Conservation (phyloP, 92 coral and sea anemone species). For the Porites rus region DNA sequence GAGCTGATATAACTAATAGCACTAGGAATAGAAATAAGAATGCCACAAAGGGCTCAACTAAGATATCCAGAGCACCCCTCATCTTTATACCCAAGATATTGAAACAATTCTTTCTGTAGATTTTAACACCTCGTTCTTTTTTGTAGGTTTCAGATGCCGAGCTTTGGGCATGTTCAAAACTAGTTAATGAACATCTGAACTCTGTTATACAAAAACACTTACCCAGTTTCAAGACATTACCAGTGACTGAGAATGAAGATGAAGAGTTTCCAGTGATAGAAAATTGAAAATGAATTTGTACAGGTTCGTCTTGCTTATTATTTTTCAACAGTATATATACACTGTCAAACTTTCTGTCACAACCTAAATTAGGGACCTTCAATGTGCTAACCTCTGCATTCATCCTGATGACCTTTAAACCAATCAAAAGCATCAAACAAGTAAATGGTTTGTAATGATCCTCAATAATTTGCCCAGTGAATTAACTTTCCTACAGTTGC, state of each 20-base stretch:
- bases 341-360: neutral
- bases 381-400: no score
- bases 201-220: constrained; percentile 15
- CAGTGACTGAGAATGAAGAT: constrained; percentile 12
- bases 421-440: no score
- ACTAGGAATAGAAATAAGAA: no score
- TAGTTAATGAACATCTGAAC: constrained; percentile 57
- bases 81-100: neutral
- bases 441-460: no score
- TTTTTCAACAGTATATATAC: no score
- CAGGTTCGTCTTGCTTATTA: neutral
- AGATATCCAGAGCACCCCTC: no score
- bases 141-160: constrained; percentile 78
- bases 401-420: no score
- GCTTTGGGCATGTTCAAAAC: constrained; percentile 69
- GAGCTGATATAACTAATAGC: no score
- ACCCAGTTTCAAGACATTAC: constrained; percentile 6
- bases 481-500: neutral
- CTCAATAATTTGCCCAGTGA: neutral
- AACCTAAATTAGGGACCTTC: no score
- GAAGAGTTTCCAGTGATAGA: constrained; percentile 1
- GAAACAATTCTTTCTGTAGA: neutral
- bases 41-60: no score
- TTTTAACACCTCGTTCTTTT: neutral
- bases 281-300: neutral